Evolutionary conservation across 2,888 invertebrate genomes (phyloP).

Genomic region (Stenolophus ochropezus): DNA sequence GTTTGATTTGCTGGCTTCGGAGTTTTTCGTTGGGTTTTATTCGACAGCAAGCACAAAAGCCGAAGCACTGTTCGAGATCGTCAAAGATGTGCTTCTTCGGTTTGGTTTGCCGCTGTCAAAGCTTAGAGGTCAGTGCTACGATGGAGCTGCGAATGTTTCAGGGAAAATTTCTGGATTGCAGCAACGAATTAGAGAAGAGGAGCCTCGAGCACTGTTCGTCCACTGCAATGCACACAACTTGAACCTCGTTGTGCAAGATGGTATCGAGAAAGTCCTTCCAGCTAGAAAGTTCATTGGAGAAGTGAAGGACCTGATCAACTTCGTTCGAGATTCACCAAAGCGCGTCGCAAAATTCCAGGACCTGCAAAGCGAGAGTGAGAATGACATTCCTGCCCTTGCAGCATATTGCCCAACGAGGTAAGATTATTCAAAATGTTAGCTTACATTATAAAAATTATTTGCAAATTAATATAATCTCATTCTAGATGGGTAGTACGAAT

Average conservation of each 20-base stretch:
- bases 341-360: slow-evolving; percentile 27
- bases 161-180: slow-evolving; percentile 63
- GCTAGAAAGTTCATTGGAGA: slow-evolving; percentile 41
- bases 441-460: not conserved
- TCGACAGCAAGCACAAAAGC: slow-evolving; percentile 60
- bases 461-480: not conserved
- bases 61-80: slow-evolving; percentile 60
- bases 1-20: slow-evolving; percentile 49
- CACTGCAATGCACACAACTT: slow-evolving; percentile 64
- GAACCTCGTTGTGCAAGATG: slow-evolving; percentile 63
- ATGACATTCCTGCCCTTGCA: slow-evolving; percentile 31
- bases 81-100: slow-evolving; percentile 59
- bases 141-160: slow-evolving; percentile 63
- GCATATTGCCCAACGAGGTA: slow-evolving; percentile 45
- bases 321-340: slow-evolving; percentile 47
- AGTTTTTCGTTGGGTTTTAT: slow-evolving; percentile 62
- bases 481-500: slow-evolving; percentile 59
- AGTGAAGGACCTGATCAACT: slow-evolving; percentile 41
- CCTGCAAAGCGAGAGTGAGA: slow-evolving; percentile 25
- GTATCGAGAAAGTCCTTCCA: slow-evolving; percentile 55
- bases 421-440: slow-evolving; percentile 16
- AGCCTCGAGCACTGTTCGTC: slow-evolving; percentile 62
- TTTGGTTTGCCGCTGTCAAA: slow-evolving; percentile 56
- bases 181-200: slow-evolving; percentile 62
- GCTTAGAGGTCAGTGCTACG: slow-evolving; percentile 63